Percentiles rank a stretch among this genome's conserved stretches.
Conservation (phyloP, 2,888 invertebrate species). For the Diplazon laetatorius region DNA sequence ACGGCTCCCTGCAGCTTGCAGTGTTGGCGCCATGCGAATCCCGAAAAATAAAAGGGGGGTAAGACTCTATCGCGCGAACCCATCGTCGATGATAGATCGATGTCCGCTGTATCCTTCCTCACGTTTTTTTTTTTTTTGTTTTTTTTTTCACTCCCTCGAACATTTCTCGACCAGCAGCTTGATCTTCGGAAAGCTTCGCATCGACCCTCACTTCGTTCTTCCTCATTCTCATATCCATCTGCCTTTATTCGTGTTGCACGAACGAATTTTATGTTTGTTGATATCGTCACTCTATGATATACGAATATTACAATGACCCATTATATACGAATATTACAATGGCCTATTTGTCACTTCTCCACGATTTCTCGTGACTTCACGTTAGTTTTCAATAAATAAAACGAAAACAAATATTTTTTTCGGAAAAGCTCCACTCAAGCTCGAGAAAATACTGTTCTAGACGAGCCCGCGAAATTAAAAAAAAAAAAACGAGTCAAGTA, state of each 20-base stretch:
- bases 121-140: no score
- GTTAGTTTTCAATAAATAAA: no score
- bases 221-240: background rate
- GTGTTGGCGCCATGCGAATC: constrained; percentile 3
- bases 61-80: constrained; percentile 22
- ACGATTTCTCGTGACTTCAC: no score
- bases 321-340: constrained; percentile 17
- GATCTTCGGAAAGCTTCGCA: constrained; percentile 45
- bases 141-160: constrained; percentile 1
- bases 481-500: no score
- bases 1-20: background rate
- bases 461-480: no score
- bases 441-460: no score
- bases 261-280: constrained; percentile 39
- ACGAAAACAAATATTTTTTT: no score
- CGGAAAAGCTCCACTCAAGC: no score
- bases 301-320: constrained; percentile 15
- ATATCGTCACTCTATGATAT: constrained; percentile 24
- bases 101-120: background rate
- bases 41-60: constrained; percentile 32
- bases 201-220: background rate
- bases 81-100: constrained; percentile 50
- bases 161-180: constrained; percentile 12
- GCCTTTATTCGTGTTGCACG: background rate
- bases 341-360: background rate